Conservation (phyloP, 2,888 invertebrate species). For the Malthinus flaveolus region DNA sequence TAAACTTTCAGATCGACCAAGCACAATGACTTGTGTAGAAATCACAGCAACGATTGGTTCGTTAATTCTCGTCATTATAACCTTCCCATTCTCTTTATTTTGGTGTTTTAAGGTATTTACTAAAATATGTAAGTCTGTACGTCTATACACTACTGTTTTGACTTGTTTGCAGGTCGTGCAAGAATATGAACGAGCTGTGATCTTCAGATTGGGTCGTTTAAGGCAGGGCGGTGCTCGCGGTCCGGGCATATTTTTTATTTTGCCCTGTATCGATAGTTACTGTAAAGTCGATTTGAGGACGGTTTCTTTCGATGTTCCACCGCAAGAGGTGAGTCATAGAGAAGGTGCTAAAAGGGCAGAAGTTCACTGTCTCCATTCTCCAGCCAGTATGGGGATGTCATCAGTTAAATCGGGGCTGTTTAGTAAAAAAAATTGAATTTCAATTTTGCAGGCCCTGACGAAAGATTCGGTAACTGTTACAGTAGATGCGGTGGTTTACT, state of each 20-base stretch:
- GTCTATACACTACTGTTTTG: too few relatives aligned
- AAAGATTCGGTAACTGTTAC: slow-evolving; percentile 93
- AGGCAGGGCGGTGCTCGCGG: slow-evolving; percentile 77
- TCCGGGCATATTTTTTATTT: slow-evolving; percentile 88
- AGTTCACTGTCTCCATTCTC: too few relatives aligned
- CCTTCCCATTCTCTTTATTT: slow-evolving; percentile 76
- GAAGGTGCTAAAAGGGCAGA: too few relatives aligned
- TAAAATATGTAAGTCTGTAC: neutral
- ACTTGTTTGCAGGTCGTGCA: slow-evolving; percentile 74
- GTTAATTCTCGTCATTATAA: slow-evolving; percentile 68
- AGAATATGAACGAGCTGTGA: slow-evolving; percentile 86
- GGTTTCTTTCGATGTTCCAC: slow-evolving; percentile 94
- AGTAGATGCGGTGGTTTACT: slow-evolving; percentile 89
- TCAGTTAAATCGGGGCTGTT: too few relatives aligned
- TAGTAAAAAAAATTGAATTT: too few relatives aligned
- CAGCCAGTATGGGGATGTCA: too few relatives aligned
- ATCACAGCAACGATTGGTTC: slow-evolving; percentile 69
- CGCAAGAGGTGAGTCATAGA: slow-evolving; percentile 77
- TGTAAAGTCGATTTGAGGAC: slow-evolving; percentile 91
- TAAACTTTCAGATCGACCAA: neutral
- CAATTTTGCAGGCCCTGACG: slow-evolving; percentile 70
- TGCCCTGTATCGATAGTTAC: slow-evolving; percentile 93
- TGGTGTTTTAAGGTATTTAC: slow-evolving; percentile 72
- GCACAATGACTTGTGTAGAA: slow-evolving; percentile 64
- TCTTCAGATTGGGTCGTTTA: slow-evolving; percentile 83